Evolutionary conservation across 2,113 vertebrate species (phyloP).

Genomic region (Lonchura striata): DNA sequence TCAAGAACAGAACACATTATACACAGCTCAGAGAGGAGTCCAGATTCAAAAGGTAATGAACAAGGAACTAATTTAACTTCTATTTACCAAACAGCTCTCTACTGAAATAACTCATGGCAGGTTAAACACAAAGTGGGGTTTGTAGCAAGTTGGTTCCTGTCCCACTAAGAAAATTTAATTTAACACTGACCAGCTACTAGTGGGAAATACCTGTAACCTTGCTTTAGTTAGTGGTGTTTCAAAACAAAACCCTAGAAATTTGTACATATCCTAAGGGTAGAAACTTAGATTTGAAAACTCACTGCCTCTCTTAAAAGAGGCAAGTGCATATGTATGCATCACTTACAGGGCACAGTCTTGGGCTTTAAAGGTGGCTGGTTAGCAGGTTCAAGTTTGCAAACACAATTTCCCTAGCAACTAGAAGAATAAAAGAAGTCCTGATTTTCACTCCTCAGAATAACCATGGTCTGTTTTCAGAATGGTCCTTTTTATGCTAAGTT

Average conservation of each 20-base stretch:
- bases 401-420: neutral
- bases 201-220: neutral
- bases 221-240: neutral
- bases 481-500: neutral
- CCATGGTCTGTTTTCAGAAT: conserved; percentile 43
- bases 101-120: neutral
- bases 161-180: neutral
- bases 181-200: neutral
- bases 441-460: neutral
- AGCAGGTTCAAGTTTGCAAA: neutral
- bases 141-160: neutral
- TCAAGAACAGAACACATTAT: neutral
- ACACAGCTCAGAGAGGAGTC: neutral
- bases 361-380: neutral
- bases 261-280: neutral
- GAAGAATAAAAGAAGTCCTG: neutral
- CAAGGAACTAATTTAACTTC: neutral
- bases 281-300: neutral
- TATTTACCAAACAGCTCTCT: neutral
- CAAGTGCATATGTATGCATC: rapidly evolving
- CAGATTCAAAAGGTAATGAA: neutral
- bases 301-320: neutral
- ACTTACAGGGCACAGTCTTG: neutral
- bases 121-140: neutral
- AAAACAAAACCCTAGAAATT: neutral